Evolutionary conservation across 2,113 vertebrate species (phyloP), one percentile per base, ranked within the genome.

Genomic region (Gambusia holbrooki): DNA sequence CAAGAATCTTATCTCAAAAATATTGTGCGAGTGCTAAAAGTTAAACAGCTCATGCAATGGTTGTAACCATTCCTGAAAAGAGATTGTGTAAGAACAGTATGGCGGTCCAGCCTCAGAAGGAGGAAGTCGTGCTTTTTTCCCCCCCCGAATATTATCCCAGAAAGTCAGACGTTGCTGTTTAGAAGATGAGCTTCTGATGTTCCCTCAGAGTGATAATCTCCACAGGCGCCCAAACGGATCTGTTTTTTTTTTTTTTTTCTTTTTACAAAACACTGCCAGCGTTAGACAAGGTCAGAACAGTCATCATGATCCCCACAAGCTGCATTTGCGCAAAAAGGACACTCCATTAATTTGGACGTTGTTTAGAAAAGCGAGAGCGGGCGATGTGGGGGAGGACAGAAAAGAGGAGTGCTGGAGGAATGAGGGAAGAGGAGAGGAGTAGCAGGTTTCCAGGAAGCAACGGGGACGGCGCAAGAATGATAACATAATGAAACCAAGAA

Each of bases 281-380:
- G 73, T 81, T 64, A 80, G 72, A 84, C 76, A 86, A 85, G 80
- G 85, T 89, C 80, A 77, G 73, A 72, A 73, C 74, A 88, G 62
- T 71, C 80, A 84, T 80, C 69, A 72, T 27, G 30, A 54, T 74
- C 67, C 40, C 42, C 32, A 11, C n/a, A 25, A 68, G 79, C 74
- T 70, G 71, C 63, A 62, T 76, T 58, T 71, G 84, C 66, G 71
- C 48, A 65, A 33, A 37, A 63, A 80, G 69, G 60, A 77, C 77
- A 73, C 77, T 84, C 61, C 76, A 71, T 58, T 70, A 77, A 73
- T 54, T 73, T 76, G 45, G 33, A 74, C 0, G 2, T 12, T 67
- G 82, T 81, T 88, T 74, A 69, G 62, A 81, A 71, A 81, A 72
- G 69, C 28, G 62, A 80, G 74, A 71, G 81, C 76, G 79, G 71